phyloP scores from a whole-genome alignment of 2,113 vertebrate species.

The Nothocercus nigrocapillus region DNA sequence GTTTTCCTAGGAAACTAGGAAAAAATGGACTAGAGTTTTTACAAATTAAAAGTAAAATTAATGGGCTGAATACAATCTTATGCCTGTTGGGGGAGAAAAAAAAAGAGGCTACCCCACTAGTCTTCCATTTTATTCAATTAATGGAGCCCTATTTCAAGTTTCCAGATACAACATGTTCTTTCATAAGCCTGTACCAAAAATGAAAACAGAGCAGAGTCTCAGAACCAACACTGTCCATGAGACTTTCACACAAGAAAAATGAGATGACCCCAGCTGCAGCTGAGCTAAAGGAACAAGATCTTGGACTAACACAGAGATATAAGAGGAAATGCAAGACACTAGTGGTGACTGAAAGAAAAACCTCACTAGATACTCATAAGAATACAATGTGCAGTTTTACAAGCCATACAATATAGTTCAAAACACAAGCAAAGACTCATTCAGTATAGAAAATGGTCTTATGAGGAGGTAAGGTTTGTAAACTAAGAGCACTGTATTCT shows the following conservation, averaged over 20 bases:
- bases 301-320: neutral
- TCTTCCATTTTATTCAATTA: neutral
- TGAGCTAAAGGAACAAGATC: neutral
- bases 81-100: neutral
- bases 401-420: neutral
- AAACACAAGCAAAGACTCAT: neutral
- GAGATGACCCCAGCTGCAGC: neutral
- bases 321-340: neutral
- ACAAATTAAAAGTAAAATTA: neutral
- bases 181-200: neutral
- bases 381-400: neutral
- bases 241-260: neutral
- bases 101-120: accelerated
- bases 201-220: neutral
- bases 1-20: too few relatives aligned
- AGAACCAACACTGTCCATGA: neutral
- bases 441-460: neutral
- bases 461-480: neutral
- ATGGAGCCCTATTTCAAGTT: neutral
- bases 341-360: neutral
- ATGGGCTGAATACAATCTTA: neutral
- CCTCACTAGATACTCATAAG: neutral
- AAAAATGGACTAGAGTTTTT: neutral
- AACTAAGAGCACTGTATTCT: neutral
- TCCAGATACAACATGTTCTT: neutral